Conservation (phyloP, 2,113 vertebrate species). For the Apaloderma vittatum region DNA sequence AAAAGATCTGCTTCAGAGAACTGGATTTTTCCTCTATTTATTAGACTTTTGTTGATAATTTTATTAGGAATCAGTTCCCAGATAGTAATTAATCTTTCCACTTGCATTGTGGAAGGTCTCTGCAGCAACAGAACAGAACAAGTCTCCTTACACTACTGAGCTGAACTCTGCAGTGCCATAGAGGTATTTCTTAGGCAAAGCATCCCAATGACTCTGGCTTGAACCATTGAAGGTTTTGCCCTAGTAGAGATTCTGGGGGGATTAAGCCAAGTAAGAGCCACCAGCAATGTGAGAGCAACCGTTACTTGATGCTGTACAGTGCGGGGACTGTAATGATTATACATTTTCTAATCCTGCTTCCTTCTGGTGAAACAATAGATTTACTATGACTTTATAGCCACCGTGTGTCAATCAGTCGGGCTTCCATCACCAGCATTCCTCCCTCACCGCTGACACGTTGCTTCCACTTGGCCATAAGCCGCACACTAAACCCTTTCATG, state of each 20-base stretch:
- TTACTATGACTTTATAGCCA: slow-evolving; percentile 64
- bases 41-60: not conserved
- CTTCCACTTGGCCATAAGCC: slow-evolving; percentile 76
- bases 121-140: not conserved
- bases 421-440: slow-evolving; percentile 69
- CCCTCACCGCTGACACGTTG: slow-evolving; percentile 59
- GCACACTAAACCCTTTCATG: slow-evolving; percentile 64
- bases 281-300: not conserved
- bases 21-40: not conserved
- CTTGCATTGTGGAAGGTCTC: not conserved
- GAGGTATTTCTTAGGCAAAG: not conserved
- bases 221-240: not conserved
- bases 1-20: not conserved
- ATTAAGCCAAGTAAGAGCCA: slow-evolving; percentile 7
- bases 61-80: not conserved
- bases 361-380: slow-evolving; percentile 72
- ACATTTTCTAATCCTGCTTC: slow-evolving; percentile 70
- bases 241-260: not conserved
- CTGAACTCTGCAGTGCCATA: not conserved
- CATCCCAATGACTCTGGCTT: not conserved
- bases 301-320: slow-evolving; percentile 20
- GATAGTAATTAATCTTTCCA: not conserved
- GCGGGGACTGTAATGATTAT: slow-evolving; percentile 51
- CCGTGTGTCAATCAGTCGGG: slow-evolving; percentile 50
- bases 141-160: not conserved